A percentile compares a stretch with the other conserved stretches of the same genome.
Evolutionary conservation across 2,888 invertebrate species (phyloP).

Genomic region (Hirudinaria manillensis): DNA sequence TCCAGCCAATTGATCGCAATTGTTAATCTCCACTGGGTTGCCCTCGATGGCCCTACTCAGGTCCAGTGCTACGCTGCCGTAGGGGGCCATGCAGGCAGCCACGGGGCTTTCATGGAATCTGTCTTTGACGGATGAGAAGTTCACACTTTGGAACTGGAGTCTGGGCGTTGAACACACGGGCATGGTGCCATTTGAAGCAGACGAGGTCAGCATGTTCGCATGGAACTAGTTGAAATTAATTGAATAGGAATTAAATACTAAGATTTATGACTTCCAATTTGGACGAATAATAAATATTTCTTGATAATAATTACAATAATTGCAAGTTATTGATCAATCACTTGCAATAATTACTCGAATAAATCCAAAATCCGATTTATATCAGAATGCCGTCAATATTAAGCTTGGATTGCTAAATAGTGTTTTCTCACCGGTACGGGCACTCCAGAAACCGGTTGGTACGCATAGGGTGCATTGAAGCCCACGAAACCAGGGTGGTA

Average conservation of each 20-base stretch:
- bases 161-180: not conserved
- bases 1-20: not conserved
- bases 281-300: too few relatives aligned
- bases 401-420: too few relatives aligned
- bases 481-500: slow-evolving; percentile 9
- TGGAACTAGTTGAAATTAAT: too few relatives aligned
- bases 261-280: too few relatives aligned
- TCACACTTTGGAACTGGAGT: not conserved
- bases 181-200: not conserved
- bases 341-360: too few relatives aligned
- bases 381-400: too few relatives aligned
- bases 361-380: too few relatives aligned
- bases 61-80: slow-evolving; percentile 80
- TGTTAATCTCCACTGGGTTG: not conserved
- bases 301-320: too few relatives aligned
- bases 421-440: not conserved
- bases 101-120: slow-evolving; percentile 60
- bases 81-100: slow-evolving; percentile 73
- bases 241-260: too few relatives aligned
- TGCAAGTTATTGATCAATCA: too few relatives aligned
- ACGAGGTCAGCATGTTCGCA: not conserved
- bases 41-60: slow-evolving; percentile 72
- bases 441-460: not conserved
- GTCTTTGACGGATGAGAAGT: not conserved
- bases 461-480: not conserved